phyloP scores from a whole-genome alignment of 2,888 invertebrate genomes.

The Pegoplata infirma region DNA sequence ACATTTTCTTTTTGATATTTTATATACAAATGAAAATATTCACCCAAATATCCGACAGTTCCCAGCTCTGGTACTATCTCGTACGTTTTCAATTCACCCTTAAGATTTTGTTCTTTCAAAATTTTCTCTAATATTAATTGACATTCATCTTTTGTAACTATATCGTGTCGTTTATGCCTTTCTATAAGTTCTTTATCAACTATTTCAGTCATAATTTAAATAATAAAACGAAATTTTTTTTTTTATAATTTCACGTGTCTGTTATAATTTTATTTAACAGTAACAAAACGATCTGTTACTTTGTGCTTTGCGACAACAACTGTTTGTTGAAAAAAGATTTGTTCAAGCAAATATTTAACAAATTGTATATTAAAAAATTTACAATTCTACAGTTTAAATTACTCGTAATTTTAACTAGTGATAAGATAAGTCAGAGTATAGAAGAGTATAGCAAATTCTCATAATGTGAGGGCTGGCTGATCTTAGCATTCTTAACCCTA shows the following conservation, averaged over 20 bases:
- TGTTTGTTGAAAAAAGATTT: constrained; percentile 3
- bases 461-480: no score
- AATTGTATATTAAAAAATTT: constrained; percentile 2
- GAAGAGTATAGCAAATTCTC: background rate
- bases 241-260: background rate
- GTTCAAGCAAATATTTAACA: background rate
- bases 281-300: background rate
- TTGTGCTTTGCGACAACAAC: background rate
- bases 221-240: background rate
- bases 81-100: constrained; percentile 63
- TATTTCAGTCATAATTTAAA: constrained; percentile 14
- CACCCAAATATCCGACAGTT: constrained; percentile 70
- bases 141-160: constrained; percentile 68
- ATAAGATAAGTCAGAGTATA: constrained; percentile 26
- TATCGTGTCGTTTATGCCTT: constrained; percentile 62
- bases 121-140: constrained; percentile 66
- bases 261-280: background rate
- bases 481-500: no score
- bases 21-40: constrained; percentile 70
- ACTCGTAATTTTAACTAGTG: background rate
- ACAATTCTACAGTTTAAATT: no score
- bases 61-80: constrained; percentile 67
- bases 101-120: constrained; percentile 58
- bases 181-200: constrained; percentile 42
- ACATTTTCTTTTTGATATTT: constrained; percentile 65